A percentile compares a stretch with the other conserved stretches of the same genome.
phyloP scores from a whole-genome alignment of 2,113 vertebrate genomes.

The Vulpes lagopus region DNA sequence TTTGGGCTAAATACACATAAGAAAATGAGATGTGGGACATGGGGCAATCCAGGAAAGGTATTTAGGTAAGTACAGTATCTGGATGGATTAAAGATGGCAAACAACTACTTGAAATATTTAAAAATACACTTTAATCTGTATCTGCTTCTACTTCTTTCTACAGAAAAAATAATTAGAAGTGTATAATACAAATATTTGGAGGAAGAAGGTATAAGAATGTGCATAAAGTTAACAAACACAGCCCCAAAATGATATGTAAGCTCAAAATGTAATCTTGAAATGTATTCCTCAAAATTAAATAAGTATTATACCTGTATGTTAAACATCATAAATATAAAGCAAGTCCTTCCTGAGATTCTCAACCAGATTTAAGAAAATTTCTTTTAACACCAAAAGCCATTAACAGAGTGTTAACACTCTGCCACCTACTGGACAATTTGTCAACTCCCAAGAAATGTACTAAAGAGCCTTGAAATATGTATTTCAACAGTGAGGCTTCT shows the following conservation, averaged over 20 bases:
- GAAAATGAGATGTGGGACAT: not conserved
- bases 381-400: not conserved
- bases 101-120: not conserved
- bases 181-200: not conserved
- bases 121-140: not conserved
- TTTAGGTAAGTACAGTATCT: not conserved
- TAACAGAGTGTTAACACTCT: slow-evolving; percentile 84
- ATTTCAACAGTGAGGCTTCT: not conserved
- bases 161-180: not conserved
- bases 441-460: not conserved
- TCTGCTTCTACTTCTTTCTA: slow-evolving; percentile 29
- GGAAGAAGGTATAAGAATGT: not conserved
- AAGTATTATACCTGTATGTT: not conserved
- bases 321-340: not conserved
- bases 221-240: not conserved
- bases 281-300: slow-evolving; percentile 25
- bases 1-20: not conserved
- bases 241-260: not conserved
- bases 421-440: slow-evolving; percentile 87
- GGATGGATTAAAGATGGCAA: not conserved
- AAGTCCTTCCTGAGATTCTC: not conserved
- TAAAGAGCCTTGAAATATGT: not conserved
- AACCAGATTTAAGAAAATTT: slow-evolving; percentile 27
- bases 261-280: not conserved
- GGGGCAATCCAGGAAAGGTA: not conserved